Percentiles rank a stretch among this genome's conserved stretches.
Evolutionary conservation across 2,113 vertebrate genomes (phyloP).

Genomic region (Columbina picui): DNA sequence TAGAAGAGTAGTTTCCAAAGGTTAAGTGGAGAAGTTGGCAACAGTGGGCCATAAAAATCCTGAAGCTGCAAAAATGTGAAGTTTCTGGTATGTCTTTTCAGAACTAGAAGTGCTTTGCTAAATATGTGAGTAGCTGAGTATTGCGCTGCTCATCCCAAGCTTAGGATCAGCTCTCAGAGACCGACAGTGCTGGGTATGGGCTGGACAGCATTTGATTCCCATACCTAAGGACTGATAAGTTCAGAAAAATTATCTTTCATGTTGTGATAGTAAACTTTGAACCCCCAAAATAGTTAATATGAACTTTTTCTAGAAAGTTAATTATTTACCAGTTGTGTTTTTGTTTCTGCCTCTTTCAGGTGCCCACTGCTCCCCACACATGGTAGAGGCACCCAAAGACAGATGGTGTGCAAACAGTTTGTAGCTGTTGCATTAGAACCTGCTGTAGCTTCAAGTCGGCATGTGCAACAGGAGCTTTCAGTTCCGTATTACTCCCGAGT

Average conservation of each 20-base stretch:
- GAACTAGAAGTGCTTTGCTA: not conserved
- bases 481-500: rapidly evolving
- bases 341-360: not conserved
- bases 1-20: not conserved
- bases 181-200: not conserved
- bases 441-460: not conserved
- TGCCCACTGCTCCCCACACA: not conserved
- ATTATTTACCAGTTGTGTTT: not conserved
- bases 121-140: not conserved
- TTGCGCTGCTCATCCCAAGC: not conserved
- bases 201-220: rapidly evolving
- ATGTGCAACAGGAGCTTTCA: not conserved
- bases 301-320: not conserved
- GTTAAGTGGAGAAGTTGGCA: not conserved
- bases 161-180: not conserved
- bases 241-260: not conserved
- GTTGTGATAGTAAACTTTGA: not conserved
- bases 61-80: not conserved
- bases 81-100: not conserved
- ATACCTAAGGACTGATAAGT: not conserved
- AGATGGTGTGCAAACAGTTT: not conserved
- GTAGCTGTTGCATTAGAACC: not conserved
- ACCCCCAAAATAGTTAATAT: not conserved
- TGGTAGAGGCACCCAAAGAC: not conserved
- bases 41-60: not conserved